Percentiles rank a stretch among this genome's conserved stretches.
Evolutionary conservation across 2,797 vertebrate species (phyloP).

Genomic region (Lutjanus campechanus): DNA sequence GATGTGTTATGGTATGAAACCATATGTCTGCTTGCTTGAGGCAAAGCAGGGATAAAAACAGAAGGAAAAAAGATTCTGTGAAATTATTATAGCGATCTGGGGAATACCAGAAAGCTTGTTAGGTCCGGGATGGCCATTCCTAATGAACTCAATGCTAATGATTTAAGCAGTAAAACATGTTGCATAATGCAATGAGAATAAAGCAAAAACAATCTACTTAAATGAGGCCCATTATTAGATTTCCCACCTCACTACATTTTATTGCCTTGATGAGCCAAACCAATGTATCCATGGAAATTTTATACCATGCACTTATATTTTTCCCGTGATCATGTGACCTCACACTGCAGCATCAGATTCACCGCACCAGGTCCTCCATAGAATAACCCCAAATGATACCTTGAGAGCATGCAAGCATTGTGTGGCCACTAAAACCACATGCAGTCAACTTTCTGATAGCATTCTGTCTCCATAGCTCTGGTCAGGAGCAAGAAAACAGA

Average conservation of each 20-base stretch:
- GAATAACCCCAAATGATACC: slow-evolving; percentile 14
- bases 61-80: background rate
- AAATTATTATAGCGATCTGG: background rate
- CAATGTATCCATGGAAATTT: slow-evolving; percentile 22
- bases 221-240: slow-evolving; percentile 14
- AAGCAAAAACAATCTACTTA: slow-evolving; percentile 17
- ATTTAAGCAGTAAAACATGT: background rate
- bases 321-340: slow-evolving; percentile 3
- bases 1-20: background rate
- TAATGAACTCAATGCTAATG: slow-evolving; percentile 9
- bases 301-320: background rate
- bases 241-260: slow-evolving; percentile 28
- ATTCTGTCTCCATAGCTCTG: slow-evolving; percentile 63
- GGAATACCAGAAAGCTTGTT: background rate
- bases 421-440: slow-evolving; percentile 41
- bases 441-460: slow-evolving; percentile 38
- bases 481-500: slow-evolving; percentile 67
- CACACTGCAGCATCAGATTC: slow-evolving; percentile 17
- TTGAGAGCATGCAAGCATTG: slow-evolving; percentile 35
- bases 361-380: slow-evolving; percentile 3
- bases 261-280: slow-evolving; percentile 47
- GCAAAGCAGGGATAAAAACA: background rate
- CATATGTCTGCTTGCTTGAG: background rate
- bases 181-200: background rate
- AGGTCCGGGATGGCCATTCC: background rate